Evolutionary conservation across 2,888 invertebrate species (phyloP).

Genomic region (Tuberolachnus salignus): DNA sequence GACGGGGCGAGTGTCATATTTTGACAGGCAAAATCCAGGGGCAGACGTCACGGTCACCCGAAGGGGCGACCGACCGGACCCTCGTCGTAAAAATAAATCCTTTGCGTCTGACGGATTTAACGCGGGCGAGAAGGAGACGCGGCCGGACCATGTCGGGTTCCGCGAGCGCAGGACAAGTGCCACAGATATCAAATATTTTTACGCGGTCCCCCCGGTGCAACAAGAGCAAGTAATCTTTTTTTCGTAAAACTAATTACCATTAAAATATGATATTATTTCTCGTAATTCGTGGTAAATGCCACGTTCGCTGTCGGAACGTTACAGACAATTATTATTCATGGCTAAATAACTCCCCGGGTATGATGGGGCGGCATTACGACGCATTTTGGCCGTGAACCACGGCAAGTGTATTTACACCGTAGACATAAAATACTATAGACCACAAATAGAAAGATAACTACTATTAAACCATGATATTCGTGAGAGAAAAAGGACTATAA

Average conservation of each 20-base stretch:
- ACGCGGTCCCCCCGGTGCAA: background rate
- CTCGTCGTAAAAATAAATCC: constrained; percentile 55
- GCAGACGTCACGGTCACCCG: constrained; percentile 20
- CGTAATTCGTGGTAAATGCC: no score
- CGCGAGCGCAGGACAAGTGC: constrained; percentile 7
- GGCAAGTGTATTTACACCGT: no score
- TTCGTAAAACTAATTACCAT: constrained; percentile 40
- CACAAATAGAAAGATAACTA: no score
- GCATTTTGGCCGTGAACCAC: no score
- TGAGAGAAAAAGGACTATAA: no score
- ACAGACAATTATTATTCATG: no score
- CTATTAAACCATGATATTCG: no score
- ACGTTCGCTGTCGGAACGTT: no score
- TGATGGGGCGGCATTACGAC: no score
- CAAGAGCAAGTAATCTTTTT: constrained; percentile 32
- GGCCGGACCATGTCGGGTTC: constrained; percentile 12
- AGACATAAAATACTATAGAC: no score
- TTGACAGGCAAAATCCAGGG: constrained; percentile 49
- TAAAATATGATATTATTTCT: background rate
- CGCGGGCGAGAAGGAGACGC: background rate
- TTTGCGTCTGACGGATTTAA: constrained; percentile 41
- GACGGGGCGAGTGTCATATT: constrained; percentile 30
- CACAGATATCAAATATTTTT: constrained; percentile 41
- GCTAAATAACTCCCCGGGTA: no score
- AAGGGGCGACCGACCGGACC: constrained; percentile 23